phyloP scores from a whole-genome alignment of 2,888 invertebrate genomes.

The Furcula furcula region DNA sequence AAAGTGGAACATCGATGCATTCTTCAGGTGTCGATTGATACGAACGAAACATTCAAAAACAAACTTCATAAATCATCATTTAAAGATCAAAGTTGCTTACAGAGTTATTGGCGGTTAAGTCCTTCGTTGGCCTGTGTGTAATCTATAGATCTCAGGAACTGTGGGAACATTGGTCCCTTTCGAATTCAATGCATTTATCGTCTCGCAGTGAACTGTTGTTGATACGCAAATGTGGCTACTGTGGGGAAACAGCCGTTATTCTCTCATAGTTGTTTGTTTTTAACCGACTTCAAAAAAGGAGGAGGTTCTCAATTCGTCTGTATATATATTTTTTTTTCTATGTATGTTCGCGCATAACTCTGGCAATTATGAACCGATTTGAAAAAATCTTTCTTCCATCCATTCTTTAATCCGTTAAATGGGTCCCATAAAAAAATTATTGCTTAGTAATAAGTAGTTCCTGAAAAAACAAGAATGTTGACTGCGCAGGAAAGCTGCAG shows the following conservation, averaged over 20 bases:
- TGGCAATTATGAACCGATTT: too few relatives aligned
- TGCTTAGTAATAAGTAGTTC: too few relatives aligned
- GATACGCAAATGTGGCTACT: slow-evolving; percentile 28
- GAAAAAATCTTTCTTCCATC: too few relatives aligned
- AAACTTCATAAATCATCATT: slow-evolving; percentile 6
- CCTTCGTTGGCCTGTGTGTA: slow-evolving; percentile 13
- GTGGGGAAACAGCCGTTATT: background rate
- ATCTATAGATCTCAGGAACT: slow-evolving; percentile 51
- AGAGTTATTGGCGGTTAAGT: slow-evolving; percentile 10
- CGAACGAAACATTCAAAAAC: slow-evolving; percentile 11
- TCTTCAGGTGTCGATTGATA: slow-evolving; percentile 47
- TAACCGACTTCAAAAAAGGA: too few relatives aligned
- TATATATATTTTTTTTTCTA: too few relatives aligned
- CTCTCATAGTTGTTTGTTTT: too few relatives aligned
- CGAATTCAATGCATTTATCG: slow-evolving; percentile 56
- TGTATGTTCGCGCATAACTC: too few relatives aligned
- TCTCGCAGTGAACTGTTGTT: slow-evolving; percentile 11
- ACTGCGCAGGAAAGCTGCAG: too few relatives aligned
- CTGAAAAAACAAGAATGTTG: too few relatives aligned
- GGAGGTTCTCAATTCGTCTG: too few relatives aligned
- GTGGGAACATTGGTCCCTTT: slow-evolving; percentile 74
- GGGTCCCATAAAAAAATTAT: too few relatives aligned
- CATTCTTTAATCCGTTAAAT: too few relatives aligned
- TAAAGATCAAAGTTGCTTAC: slow-evolving; percentile 16
- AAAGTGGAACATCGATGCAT: slow-evolving; percentile 65